Percentiles rank a stretch among this genome's conserved stretches.
Conservation (phyloP, 2,797 vertebrate genomes). For the Leptoclinus maculatus region DNA sequence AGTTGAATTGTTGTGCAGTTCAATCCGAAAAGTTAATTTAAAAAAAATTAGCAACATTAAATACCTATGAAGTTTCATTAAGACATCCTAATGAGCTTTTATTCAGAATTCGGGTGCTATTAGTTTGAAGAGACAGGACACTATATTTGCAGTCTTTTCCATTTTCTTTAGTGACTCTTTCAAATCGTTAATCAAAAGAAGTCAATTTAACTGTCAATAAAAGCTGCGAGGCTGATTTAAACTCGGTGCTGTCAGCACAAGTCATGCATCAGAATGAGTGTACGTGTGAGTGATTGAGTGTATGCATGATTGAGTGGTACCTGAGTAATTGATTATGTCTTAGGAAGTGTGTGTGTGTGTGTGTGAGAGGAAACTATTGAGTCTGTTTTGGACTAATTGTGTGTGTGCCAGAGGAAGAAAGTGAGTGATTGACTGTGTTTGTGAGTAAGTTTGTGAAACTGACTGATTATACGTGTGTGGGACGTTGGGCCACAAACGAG, state of each 20-base stretch:
- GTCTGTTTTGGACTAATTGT: constrained; percentile 42
- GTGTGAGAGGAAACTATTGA: constrained; percentile 59
- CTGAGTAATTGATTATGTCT: constrained; percentile 39
- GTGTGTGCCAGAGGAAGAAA: constrained; percentile 7
- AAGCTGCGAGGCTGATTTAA: constrained; percentile 31
- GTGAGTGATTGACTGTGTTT: constrained; percentile 35
- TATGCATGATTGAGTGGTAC: constrained; percentile 14
- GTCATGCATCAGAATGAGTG: constrained; percentile 6
- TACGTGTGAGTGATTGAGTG: not conserved
- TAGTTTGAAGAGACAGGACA: not conserved
- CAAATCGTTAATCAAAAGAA: constrained; percentile 35
- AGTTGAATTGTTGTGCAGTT: constrained; percentile 1
- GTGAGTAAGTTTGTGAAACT: constrained; percentile 3
- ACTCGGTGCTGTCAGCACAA: constrained; percentile 22
- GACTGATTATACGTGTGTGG: not conserved
- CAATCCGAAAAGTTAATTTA: not conserved
- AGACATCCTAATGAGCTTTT: not conserved
- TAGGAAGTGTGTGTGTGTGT: constrained; percentile 26
- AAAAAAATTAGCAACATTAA: not conserved
- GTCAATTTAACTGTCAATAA: constrained; percentile 35
- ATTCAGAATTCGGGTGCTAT: not conserved
- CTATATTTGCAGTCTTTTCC: not conserved
- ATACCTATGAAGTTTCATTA: not conserved
- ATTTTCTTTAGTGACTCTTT: constrained; percentile 17
- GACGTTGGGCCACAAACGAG: too few relatives aligned